Conservation (phyloP, 2,888 invertebrate genomes). For the Rotaria magnacalcarata region DNA sequence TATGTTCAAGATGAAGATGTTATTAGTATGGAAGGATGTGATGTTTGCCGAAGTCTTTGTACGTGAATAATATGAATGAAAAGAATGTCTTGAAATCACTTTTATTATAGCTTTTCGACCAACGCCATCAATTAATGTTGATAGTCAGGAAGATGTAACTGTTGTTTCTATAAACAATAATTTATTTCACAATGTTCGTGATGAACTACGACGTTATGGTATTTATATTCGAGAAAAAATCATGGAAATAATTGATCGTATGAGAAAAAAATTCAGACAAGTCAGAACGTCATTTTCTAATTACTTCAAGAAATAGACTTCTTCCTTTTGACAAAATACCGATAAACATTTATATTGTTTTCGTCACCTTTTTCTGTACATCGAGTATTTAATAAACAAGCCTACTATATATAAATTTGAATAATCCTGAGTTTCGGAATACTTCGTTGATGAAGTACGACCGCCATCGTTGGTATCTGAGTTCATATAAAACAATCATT, state of each 20-base stretch:
- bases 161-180: background rate
- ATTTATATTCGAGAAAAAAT: background rate
- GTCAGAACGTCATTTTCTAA: background rate
- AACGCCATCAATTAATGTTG: background rate
- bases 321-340: background rate
- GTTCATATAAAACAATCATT: too few relatives aligned
- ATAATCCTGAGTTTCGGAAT: too few relatives aligned
- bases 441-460: too few relatives aligned
- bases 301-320: background rate
- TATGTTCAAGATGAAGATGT: background rate
- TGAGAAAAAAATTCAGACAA: background rate
- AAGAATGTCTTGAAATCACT: background rate
- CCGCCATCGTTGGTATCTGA: too few relatives aligned
- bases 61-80: background rate
- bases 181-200: background rate
- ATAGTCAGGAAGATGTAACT: background rate
- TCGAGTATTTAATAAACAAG: background rate
- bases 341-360: background rate
- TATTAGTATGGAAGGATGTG: background rate
- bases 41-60: background rate
- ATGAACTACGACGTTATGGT: background rate
- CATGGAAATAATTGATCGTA: background rate
- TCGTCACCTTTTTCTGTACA: background rate
- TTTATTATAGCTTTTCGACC: background rate
- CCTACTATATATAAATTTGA: too few relatives aligned